A percentile compares a stretch with the other conserved stretches of the same genome.
These are phyloP conservation scores for Lamellibrachia luymesi DNA, from an alignment of 1,140 invertebrate species.

Conservation along the genomic window DNA sequence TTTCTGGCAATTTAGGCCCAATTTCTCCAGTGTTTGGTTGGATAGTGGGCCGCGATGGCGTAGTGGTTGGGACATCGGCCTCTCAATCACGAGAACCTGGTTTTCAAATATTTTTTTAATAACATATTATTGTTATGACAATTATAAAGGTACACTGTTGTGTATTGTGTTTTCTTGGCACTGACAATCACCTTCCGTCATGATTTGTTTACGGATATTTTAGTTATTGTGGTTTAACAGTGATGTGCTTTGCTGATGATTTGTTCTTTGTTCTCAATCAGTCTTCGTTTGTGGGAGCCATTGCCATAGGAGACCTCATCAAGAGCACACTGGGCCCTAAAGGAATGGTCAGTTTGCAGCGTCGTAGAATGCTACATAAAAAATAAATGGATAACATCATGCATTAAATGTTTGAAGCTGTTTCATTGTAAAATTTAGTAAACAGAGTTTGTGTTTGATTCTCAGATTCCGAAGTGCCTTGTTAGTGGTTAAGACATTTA, in stretches of 20 bases:
- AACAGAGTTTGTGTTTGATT: too few species aligned
- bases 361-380: background rate
- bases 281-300: slow-evolving; percentile 96
- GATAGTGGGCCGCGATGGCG: too few species aligned
- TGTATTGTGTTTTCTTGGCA: background rate
- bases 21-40: background rate
- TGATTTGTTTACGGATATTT: background rate
- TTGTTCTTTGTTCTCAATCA: slow-evolving; percentile 28
- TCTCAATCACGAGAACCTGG: background rate
- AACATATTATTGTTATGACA: background rate
- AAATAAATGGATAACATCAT: background rate
- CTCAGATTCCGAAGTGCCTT: too few species aligned
- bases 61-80: background rate
- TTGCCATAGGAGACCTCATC: slow-evolving; percentile 96
- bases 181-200: background rate
- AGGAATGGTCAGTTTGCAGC: slow-evolving; percentile 74
- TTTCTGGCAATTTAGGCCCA: background rate
- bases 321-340: slow-evolving; percentile 98
- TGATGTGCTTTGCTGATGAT: background rate
- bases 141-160: background rate
- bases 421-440: background rate
- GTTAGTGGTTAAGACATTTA: background rate
- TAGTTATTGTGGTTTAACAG: background rate
- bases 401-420: background rate
- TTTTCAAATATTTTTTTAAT: background rate